phyloP scores from a whole-genome alignment of 1,140 invertebrate species.

The Uloborus diversus region DNA sequence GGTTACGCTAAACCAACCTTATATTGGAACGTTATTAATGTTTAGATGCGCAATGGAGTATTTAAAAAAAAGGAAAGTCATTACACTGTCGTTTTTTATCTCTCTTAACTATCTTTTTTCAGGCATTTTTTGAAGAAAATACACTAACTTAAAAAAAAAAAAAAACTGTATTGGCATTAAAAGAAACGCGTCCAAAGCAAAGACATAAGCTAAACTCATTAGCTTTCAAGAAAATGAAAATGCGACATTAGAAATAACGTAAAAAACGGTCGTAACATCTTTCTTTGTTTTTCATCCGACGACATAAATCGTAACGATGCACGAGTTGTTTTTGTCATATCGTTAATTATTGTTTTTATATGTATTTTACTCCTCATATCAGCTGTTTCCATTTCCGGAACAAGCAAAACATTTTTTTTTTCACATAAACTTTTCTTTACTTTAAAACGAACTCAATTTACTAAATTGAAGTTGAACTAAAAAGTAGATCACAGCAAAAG shows the following conservation, averaged over 20 bases:
- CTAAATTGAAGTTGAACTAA: constrained; percentile 26
- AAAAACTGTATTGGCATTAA: no score
- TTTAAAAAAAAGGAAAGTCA: no score
- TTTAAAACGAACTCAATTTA: constrained; percentile 37
- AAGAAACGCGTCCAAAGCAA: no score
- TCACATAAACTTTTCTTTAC: constrained; percentile 14
- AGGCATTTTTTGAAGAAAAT: no score
- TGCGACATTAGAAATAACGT: not conserved
- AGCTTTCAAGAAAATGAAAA: constrained; percentile 13
- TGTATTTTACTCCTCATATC: constrained; percentile 13
- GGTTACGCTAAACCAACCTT: no score
- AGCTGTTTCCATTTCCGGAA: constrained; percentile 1
- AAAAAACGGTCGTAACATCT: not conserved
- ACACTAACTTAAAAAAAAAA: no score
- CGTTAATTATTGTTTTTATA: constrained; percentile 46
- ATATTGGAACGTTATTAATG: no score
- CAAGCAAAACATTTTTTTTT: no score
- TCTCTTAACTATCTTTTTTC: no score
- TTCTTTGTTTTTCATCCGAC: not conserved
- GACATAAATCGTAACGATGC: constrained; percentile 6
- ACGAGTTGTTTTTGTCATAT: constrained; percentile 24
- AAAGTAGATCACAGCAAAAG: not conserved
- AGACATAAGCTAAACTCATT: not conserved
- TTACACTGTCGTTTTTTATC: no score
- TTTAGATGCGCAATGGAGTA: no score